Evolutionary conservation across 2,797 vertebrate species (phyloP).

Genomic region (Erethizon dorsatum): DNA sequence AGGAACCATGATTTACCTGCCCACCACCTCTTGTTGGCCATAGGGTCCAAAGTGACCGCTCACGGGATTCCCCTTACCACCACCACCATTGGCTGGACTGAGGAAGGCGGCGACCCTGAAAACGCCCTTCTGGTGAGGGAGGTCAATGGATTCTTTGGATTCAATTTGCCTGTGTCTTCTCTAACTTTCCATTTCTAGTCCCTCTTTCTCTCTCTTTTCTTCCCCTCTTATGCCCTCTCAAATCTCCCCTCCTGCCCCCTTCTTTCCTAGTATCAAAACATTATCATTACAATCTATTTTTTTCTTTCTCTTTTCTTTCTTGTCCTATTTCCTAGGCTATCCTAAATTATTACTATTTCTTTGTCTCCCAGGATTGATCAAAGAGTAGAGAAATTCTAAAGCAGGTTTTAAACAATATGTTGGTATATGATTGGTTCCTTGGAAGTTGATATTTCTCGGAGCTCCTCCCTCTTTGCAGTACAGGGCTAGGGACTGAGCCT

Average conservation of each 20-base stretch:
- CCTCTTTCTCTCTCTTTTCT: not conserved
- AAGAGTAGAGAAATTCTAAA: not conserved
- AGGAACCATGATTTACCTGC: not conserved
- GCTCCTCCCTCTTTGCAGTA: not conserved
- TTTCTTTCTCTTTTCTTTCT: not conserved
- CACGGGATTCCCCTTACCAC: no score
- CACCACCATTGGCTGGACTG: not conserved
- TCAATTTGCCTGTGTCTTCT: not conserved
- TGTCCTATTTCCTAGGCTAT: not conserved
- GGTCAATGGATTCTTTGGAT: not conserved
- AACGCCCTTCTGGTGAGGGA: not conserved
- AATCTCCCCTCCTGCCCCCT: no score
- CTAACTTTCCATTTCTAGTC: not conserved
- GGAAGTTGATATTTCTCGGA: not conserved
- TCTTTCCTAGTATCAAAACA: not conserved
- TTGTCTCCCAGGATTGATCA: not conserved
- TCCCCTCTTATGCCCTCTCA: no score
- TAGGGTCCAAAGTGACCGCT: not conserved
- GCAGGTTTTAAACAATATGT: not conserved
- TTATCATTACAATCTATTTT: not conserved
- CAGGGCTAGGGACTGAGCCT: not conserved
- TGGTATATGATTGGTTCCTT: not conserved
- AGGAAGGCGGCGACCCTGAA: not conserved
- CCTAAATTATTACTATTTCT: not conserved
- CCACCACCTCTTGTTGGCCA: not conserved